Base-by-base conservation (phyloP, 2,797 vertebrate species). In the Falco cherrug region DNA sequence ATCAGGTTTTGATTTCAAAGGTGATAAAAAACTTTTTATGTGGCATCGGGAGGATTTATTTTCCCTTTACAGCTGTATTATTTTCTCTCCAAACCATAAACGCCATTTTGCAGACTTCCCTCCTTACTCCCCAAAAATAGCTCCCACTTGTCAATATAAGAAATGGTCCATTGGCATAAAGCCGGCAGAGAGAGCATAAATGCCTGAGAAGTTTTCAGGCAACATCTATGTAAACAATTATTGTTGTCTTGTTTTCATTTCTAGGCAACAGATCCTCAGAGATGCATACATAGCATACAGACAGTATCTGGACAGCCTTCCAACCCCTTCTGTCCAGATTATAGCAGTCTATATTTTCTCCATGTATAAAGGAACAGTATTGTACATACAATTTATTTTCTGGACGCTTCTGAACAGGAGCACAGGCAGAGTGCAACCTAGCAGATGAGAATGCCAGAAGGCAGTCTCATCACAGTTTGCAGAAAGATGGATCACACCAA, bases 201-300 rank as follows among this genome's bases (percentile, higher is more conserved):
- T 84, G 71, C 54, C 87, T 54, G 60, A 61, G 39, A 89, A 80
- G 78, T 61, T 96, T 95, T 93, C 56, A 85, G 87, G 65, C 26
- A 51, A 85, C 84, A 93, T 94, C 69, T 91, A 87, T 56, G 68
- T 94, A 95, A 97, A 93, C 86, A 87, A 47, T 90, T 90, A 76
- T 31, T 86, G 84, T 96, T 97, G 87, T 93, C 88, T 74, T 91
- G 79, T 92, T 92, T 95, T 95, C 47, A 96, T 96, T 95, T 94
- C 96, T 37, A 95, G 71, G 95, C 95, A 97, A 96, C 91, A 70
- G 65, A 88, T 85, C 92, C 67, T 86, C 59, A 82, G 71, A 91
- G 75, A 76, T 41, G 85, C 33, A 88, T 41, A 70, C 73, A 81
- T 0, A 48, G 63, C 45, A 77, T 51, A 76, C 51, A 71, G 65